A percentile compares a stretch with the other conserved stretches of the same genome.
Evolutionary conservation across 2,797 vertebrate genomes (phyloP).

Genomic region (Potorous gilbertii): DNA sequence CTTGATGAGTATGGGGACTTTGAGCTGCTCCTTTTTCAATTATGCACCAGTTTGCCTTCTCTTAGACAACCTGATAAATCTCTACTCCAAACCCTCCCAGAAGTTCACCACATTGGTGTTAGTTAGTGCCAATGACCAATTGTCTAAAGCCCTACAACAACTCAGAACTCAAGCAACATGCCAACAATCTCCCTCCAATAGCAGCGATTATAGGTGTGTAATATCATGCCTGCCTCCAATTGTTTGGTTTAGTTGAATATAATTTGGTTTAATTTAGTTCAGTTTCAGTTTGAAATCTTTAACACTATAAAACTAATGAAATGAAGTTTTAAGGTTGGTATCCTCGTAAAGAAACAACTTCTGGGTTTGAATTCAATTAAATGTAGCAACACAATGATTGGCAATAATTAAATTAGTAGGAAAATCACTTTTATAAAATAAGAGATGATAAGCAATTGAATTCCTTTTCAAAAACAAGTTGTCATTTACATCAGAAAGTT

Average conservation of each 20-base stretch:
- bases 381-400: neutral
- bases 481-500: neutral
- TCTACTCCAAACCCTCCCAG: neutral
- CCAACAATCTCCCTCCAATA: neutral
- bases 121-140: neutral
- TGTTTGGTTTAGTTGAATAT: neutral
- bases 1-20: neutral
- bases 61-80: neutral
- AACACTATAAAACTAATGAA: neutral
- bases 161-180: neutral
- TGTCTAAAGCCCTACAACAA: neutral
- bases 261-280: too few species aligned
- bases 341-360: neutral
- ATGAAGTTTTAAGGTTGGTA: neutral
- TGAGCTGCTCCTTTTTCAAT: neutral
- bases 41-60: neutral
- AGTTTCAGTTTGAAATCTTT: neutral
- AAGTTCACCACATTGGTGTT: neutral
- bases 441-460: neutral
- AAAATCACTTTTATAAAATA: neutral
- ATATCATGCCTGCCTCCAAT: neutral
- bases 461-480: neutral
- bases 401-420: neutral
- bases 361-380: neutral
- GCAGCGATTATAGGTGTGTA: neutral